Conservation (phyloP, 2,888 invertebrate species). For the Pyrrhia umbra region DNA sequence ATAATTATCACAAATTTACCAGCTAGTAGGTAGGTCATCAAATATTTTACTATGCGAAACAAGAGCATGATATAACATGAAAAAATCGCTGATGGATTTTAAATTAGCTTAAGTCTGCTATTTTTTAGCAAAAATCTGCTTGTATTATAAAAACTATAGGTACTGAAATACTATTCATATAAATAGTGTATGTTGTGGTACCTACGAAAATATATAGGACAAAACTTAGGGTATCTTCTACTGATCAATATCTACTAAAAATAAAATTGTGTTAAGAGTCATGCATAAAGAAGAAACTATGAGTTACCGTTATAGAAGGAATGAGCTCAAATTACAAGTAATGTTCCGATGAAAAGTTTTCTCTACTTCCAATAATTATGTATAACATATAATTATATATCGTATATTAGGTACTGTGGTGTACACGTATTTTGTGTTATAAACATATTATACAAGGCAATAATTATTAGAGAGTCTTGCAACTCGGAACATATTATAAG, state of each 20-base stretch:
- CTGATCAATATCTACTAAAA: no score
- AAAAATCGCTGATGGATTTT: slow-evolving; percentile 1
- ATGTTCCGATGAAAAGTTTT: background rate
- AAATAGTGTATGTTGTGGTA: background rate
- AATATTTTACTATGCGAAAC: slow-evolving; percentile 48
- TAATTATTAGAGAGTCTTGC: no score
- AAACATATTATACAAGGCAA: no score
- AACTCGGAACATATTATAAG: no score
- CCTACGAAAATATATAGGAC: background rate
- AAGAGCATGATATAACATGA: slow-evolving; percentile 21
- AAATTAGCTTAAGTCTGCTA: slow-evolving; percentile 6
- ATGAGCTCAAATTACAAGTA: no score
- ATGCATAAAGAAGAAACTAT: background rate
- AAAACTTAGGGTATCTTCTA: background rate
- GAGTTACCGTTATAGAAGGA: background rate
- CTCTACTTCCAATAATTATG: no score
- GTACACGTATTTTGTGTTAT: no score
- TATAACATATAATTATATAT: no score
- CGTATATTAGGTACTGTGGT: no score
- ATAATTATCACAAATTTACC: slow-evolving; percentile 84
- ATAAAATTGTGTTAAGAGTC: background rate
- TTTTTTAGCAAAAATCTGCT: slow-evolving; percentile 10
- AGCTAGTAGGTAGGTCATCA: slow-evolving; percentile 63
- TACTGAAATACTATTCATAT: background rate
- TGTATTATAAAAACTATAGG: background rate